These are phyloP conservation scores for Darevskia nairensis DNA, from an alignment of 2,797 vertebrate genomes.

Conservation along the genomic window DNA sequence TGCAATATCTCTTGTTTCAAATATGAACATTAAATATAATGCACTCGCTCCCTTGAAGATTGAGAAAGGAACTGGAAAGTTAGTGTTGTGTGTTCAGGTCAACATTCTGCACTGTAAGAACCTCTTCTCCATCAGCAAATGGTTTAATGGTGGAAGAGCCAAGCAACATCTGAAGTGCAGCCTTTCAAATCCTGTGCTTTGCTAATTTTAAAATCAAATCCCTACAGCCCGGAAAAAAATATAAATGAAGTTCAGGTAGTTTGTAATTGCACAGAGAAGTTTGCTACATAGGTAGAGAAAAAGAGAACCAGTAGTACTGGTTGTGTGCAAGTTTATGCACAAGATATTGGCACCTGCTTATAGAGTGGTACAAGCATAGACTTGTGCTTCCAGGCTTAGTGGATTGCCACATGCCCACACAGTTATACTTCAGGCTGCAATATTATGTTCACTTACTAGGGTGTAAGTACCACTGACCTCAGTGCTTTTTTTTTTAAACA, in stretches of 20 bases:
- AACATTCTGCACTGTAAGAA: background rate
- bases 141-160: background rate
- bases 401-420: background rate
- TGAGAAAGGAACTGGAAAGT: background rate
- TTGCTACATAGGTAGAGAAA: background rate
- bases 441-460: background rate
- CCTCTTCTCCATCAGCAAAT: background rate
- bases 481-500: background rate
- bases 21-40: background rate
- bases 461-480: too few species aligned
- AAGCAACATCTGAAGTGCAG: too few species aligned
- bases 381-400: background rate
- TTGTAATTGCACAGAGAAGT: background rate
- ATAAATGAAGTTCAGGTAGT: background rate
- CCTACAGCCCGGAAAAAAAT: background rate
- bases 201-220: background rate
- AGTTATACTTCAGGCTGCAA: background rate
- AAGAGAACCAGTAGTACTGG: background rate
- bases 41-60: background rate
- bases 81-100: background rate
- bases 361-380: background rate
- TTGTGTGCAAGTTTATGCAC: background rate
- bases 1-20: background rate
- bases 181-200: background rate
- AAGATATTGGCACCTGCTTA: background rate